These are phyloP conservation scores for Meriones psammophilus DNA, from an alignment of 2,797 vertebrate species.

Conservation along the genomic window DNA sequence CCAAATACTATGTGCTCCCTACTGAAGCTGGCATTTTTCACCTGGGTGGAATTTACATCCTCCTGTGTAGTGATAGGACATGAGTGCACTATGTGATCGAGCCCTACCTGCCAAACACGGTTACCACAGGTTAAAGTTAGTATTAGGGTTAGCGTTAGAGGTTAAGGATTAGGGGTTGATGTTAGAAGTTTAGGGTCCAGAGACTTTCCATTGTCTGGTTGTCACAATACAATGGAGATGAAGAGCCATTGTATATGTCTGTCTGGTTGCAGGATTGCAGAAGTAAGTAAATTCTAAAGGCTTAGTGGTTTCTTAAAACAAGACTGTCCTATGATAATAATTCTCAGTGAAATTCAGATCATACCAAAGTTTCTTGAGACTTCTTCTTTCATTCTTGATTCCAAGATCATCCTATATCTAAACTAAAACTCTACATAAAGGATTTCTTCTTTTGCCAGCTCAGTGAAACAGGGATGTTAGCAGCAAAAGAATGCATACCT, in stretches of 20 bases:
- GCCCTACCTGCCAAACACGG: neutral
- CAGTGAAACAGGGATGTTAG: neutral
- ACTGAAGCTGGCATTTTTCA: neutral
- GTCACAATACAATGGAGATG: neutral
- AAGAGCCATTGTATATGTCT: neutral
- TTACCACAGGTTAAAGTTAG: neutral
- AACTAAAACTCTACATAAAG: neutral
- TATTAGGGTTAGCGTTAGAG: neutral
- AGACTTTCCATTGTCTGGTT: neutral
- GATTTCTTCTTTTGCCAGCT: neutral
- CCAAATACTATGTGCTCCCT: neutral
- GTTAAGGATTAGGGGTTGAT: neutral
- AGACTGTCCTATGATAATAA: neutral
- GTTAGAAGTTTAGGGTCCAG: neutral
- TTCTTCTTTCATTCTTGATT: neutral
- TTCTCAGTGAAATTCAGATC: neutral
- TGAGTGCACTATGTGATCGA: rapidly evolving
- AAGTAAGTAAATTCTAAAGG: neutral
- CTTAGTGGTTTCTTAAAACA: neutral
- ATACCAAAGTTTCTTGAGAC: neutral
- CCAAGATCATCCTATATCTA: neutral
- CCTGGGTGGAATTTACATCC: neutral
- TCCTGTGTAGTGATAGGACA: neutral
- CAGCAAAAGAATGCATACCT: neutral
- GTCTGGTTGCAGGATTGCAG: neutral